phyloP scores from a whole-genome alignment of 2,888 invertebrate species.

The Biston betularia region DNA sequence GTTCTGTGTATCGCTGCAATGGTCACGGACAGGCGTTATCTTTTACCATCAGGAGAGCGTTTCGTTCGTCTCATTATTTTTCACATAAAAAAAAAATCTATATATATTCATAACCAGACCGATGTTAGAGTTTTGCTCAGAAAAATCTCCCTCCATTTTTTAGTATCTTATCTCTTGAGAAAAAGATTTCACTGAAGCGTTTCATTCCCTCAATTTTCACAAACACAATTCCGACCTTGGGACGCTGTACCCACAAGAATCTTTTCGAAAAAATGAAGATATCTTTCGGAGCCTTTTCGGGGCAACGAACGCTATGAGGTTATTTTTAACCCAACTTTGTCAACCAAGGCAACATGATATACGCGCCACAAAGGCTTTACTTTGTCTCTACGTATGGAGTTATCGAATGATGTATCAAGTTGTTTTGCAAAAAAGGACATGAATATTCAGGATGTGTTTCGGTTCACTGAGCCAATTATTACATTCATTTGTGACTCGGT shows the following conservation, averaged over 20 bases:
- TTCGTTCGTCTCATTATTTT: too few relatives aligned
- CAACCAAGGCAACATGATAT: constrained; percentile 44
- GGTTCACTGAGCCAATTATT: constrained; percentile 10
- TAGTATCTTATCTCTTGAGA: constrained; percentile 5
- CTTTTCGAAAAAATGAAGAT: constrained; percentile 33
- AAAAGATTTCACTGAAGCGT: constrained; percentile 9
- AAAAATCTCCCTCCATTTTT: neutral
- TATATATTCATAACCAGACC: too few relatives aligned
- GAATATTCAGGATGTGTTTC: constrained; percentile 5
- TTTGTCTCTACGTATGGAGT: constrained; percentile 8
- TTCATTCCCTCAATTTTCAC: constrained; percentile 4
- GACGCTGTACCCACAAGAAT: constrained; percentile 19
- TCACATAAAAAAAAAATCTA: too few relatives aligned
- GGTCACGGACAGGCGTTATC: too few relatives aligned
- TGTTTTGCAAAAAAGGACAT: constrained; percentile 13
- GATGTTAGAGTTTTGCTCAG: neutral
- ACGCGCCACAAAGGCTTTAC: constrained; percentile 19
- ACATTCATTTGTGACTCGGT: constrained; percentile 3
- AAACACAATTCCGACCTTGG: constrained; percentile 28
- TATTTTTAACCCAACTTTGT: constrained; percentile 56
- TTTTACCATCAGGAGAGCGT: too few relatives aligned
- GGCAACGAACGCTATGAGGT: constrained; percentile 56
- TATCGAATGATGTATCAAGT: constrained; percentile 4
- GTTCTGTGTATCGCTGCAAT: too few relatives aligned
- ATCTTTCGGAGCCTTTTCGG: constrained; percentile 42